phyloP scores from a whole-genome alignment of 2,113 vertebrate genomes.

The Perca schrenkii region DNA sequence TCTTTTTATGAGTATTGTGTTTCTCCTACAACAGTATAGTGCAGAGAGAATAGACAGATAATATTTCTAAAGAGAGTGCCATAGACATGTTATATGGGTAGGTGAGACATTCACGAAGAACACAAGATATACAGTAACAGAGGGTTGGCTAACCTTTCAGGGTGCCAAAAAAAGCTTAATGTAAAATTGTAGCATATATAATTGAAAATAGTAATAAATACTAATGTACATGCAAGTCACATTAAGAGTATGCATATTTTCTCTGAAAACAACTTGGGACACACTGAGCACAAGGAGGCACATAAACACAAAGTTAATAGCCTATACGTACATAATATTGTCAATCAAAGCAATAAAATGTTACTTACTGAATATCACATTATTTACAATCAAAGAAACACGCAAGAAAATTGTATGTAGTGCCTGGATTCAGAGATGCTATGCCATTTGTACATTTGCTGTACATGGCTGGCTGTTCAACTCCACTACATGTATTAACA shows the following conservation, averaged over 20 bases:
- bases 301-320: not conserved
- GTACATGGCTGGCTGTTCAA: not conserved
- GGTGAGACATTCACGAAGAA: not conserved
- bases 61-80: not conserved
- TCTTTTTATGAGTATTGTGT: not conserved
- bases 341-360: not conserved
- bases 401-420: not conserved
- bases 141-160: not conserved
- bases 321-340: not conserved
- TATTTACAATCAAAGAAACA: not conserved
- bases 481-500: not conserved
- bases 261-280: not conserved
- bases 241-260: not conserved
- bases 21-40: not conserved
- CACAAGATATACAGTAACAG: not conserved
- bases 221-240: not conserved
- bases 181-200: not conserved
- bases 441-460: not conserved
- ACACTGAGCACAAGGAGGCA: too few relatives aligned
- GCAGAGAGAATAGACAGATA: too few relatives aligned
- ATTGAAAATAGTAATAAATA: not conserved
- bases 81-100: not conserved
- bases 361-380: not conserved
- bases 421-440: not conserved
- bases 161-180: not conserved